phyloP scores from a whole-genome alignment of 2,888 invertebrate genomes.

The Thyatira batis region DNA sequence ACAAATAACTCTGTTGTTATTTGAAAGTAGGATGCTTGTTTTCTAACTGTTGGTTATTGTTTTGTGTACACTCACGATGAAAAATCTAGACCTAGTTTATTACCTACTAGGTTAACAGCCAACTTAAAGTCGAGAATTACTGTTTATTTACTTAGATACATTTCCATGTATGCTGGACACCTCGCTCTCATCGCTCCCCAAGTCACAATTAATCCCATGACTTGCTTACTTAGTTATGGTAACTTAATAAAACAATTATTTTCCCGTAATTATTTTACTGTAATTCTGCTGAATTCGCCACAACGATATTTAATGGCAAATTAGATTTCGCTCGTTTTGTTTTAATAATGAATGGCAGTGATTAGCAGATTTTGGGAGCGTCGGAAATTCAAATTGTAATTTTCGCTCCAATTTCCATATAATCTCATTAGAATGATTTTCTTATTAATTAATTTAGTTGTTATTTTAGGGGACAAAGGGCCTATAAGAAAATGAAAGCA shows the following conservation, averaged over 20 bases:
- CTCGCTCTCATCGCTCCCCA: no score
- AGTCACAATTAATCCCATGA: no score
- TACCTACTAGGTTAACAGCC: no score
- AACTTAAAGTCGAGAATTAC: no score
- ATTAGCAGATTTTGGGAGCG: constrained; percentile 10
- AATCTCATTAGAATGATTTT: not conserved
- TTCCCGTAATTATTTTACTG: not conserved
- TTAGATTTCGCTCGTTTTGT: constrained; percentile 6
- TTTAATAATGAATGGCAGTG: constrained; percentile 16
- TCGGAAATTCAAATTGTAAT: constrained; percentile 1
- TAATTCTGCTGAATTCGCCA: not conserved
- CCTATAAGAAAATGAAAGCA: no score
- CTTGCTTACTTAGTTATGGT: no score
- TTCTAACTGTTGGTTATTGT: not conserved
- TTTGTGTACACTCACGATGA: not conserved
- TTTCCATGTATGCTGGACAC: no score
- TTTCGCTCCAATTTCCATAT: not conserved
- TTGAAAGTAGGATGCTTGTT: not conserved
- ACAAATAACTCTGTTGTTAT: not conserved
- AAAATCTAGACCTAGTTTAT: no score
- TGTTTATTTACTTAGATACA: no score
- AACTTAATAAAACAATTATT: not conserved
- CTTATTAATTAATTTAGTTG: not conserved
- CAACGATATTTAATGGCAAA: constrained; percentile 8
- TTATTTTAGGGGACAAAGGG: not conserved